Conservation (phyloP, 2,888 invertebrate species). For the Fragum sueziense region DNA sequence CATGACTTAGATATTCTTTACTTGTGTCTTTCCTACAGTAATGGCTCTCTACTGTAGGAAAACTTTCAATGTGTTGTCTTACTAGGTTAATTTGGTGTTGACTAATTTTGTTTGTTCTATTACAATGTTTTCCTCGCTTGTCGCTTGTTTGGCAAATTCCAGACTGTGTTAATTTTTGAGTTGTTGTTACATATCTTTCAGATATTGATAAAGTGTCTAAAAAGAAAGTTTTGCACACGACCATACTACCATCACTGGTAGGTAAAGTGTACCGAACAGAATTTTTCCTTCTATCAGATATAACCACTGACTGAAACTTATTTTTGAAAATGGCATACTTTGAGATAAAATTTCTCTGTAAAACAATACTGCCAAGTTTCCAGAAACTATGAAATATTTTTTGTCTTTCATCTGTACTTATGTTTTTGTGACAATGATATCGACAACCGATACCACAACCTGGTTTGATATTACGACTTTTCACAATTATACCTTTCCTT, state of each 20-base stretch:
- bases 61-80: slow-evolving; percentile 37
- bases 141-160: slow-evolving; percentile 14
- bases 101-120: slow-evolving; percentile 42
- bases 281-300: background rate
- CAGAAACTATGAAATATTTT: slow-evolving; percentile 31
- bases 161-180: slow-evolving; percentile 18
- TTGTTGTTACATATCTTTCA: slow-evolving; percentile 25
- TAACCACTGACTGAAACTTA: background rate
- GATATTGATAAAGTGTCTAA: slow-evolving; percentile 37
- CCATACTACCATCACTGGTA: background rate
- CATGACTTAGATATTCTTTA: slow-evolving; percentile 42
- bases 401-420: slow-evolving; percentile 4
- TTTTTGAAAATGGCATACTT: slow-evolving; percentile 7
- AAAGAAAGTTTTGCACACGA: slow-evolving; percentile 22
- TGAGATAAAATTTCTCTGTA: slow-evolving; percentile 24
- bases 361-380: slow-evolving; percentile 6
- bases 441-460: slow-evolving; percentile 14
- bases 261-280: background rate
- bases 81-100: slow-evolving; percentile 19
- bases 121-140: slow-evolving; percentile 29
- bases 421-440: slow-evolving; percentile 18
- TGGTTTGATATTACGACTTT: background rate
- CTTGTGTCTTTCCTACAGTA: slow-evolving; percentile 50
- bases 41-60: slow-evolving; percentile 50
- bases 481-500: background rate